Evolutionary conservation across 2,113 vertebrate genomes (phyloP), one percentile per base, ranked within the genome.

Genomic region (Solea solea): DNA sequence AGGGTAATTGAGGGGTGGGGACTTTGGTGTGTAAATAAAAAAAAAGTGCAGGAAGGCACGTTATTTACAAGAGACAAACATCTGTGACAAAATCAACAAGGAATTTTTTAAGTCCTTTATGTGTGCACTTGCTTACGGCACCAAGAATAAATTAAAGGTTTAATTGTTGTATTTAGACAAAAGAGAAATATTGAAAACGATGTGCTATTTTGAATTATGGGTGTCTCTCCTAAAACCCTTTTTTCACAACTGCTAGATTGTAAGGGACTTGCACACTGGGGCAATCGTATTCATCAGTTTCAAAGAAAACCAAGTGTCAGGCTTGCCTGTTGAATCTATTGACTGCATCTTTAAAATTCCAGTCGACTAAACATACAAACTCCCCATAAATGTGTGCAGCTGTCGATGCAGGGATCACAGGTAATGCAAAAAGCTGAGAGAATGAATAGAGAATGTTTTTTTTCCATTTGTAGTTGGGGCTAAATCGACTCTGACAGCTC

Each of bases 381-480:
- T 57, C 13, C 28, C 64, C 58, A 63, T n/a, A 41, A 59, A 45
- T 10, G 42, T 7, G 10, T 46, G 9, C 9, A 72, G 54, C 63
- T 74, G 60, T 64, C 27, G 46, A 59, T 44, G 25, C 64, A 61
- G 21, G 21, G 76, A 83, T 69, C 11, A 7, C 45, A 83, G 60
- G 88, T 27, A n/a, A 21, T 78, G 76, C 70, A 70, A 67, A 58
- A 76, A 71, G 66, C 50, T 57, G 57, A 79, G 70, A 48, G 69
- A 63, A 59, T 44, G 82, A 80, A 56, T 74, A 48, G 57, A 15
- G 62, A 86, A 72, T 74, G 67, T 65, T 60, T 68, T 82, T 82
- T 81, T 69, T 41, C 14, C 51, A 2, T 82, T 82, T 89, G 68
- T 74, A 85, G 85, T 83, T 85, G 75, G 83, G 75, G 61, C 60